These are phyloP conservation scores for Pogona vitticeps DNA, from an alignment of 2,113 vertebrate species.

Conservation along the genomic window DNA sequence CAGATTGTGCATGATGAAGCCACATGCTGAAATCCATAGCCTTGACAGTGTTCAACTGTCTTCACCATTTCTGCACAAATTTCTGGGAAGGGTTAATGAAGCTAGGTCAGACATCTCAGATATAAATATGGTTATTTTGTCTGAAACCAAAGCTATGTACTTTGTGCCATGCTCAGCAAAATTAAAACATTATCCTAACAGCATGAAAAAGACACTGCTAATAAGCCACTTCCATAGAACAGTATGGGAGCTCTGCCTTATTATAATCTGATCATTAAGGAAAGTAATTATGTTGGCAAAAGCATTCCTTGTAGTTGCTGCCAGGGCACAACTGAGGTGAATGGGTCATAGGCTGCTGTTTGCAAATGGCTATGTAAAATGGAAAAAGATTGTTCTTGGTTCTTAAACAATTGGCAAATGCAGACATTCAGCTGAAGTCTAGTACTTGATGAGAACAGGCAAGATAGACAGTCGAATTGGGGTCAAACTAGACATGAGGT, in stretches of 20 bases:
- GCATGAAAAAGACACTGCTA: conserved; percentile 32
- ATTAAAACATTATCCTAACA: conserved; percentile 34
- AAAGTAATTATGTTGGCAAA: conserved; percentile 3
- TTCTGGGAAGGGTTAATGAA: conserved; percentile 44
- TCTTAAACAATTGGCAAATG: neutral
- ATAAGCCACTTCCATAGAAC: conserved; percentile 33
- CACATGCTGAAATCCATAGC: conserved; percentile 25
- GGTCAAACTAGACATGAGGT: too few relatives aligned
- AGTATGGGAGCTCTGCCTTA: conserved; percentile 41
- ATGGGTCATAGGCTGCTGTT: neutral
- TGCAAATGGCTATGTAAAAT: neutral
- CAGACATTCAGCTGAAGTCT: neutral
- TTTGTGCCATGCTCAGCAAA: conserved; percentile 46
- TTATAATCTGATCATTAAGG: conserved; percentile 36
- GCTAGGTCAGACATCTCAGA: conserved; percentile 41
- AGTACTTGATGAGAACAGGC: neutral
- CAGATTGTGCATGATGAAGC: conserved; percentile 20
- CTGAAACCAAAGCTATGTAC: conserved; percentile 61
- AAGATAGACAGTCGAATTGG: neutral
- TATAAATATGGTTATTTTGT: conserved; percentile 48
- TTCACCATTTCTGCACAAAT: conserved; percentile 20
- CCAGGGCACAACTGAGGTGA: neutral
- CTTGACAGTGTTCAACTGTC: conserved; percentile 32
- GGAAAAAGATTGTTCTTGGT: conserved; percentile 3
- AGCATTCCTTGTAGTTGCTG: conserved; percentile 1